Evolutionary conservation across 2,888 invertebrate genomes (phyloP).

Genomic region (Spialia ferax): DNA sequence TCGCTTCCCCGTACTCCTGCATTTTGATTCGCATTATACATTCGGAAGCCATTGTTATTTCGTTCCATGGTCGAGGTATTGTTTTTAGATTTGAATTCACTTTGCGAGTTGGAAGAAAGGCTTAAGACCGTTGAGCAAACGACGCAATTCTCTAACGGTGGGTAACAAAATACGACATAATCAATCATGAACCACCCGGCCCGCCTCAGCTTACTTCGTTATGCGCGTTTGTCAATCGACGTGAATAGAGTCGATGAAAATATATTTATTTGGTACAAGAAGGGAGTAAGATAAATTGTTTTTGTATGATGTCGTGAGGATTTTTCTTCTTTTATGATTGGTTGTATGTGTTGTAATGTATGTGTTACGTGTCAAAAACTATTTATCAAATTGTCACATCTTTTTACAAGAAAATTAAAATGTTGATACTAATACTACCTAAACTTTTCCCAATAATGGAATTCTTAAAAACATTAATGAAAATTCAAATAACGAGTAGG

Average conservation of each 20-base stretch:
- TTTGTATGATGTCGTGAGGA: background rate
- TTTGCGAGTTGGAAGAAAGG: conserved; percentile 21
- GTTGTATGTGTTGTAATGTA: background rate
- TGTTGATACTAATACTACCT: too few species aligned
- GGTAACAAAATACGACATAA: conserved; percentile 74
- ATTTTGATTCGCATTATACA: conserved; percentile 65
- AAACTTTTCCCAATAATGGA: too few species aligned
- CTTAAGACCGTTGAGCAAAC: conserved; percentile 36
- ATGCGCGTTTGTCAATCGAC: conserved; percentile 68
- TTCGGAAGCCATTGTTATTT: conserved; percentile 55
- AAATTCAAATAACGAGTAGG: too few species aligned
- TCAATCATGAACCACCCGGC: conserved; percentile 78
- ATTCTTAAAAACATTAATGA: too few species aligned
- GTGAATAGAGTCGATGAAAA: conserved; percentile 58
- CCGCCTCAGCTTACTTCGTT: conserved; percentile 73
- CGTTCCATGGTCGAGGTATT: conserved; percentile 52
- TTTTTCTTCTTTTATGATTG: background rate
- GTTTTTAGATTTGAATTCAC: conserved; percentile 42
- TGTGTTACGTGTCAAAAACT: background rate
- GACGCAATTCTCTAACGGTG: conserved; percentile 61
- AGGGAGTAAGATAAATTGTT: background rate
- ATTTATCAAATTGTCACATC: too few species aligned
- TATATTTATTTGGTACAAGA: conserved; percentile 1
- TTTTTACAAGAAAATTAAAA: too few species aligned
- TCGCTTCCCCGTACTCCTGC: conserved; percentile 55